Base-by-base conservation (phyloP, 2,113 vertebrate genomes). In the Podilymbus podiceps region DNA sequence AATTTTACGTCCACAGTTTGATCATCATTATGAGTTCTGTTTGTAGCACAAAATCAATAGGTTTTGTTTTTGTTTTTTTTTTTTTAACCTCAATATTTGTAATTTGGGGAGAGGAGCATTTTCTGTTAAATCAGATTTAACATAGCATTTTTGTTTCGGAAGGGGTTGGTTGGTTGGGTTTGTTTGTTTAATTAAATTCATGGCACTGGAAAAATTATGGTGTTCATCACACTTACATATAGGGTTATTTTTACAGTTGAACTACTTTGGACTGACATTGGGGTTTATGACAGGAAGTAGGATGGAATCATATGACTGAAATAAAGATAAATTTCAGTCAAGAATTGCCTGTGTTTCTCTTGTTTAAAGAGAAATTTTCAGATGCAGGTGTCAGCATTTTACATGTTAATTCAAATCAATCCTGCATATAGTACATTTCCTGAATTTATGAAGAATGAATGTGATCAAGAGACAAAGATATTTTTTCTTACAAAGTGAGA, bases 41-140 rank as follows among this genome's bases (percentile, higher is more conserved):
- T 52, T 59, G 7, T 56, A 56, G 7, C n/a, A 77, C 11, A 56
- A 59, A 59, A 72, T 23, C 5, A 60, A 14, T 31, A 12, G 20
- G 1, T 1, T 5, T 38, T 38, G 1, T 1, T 5, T 38, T 38
- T 38, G 8, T 38, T 38, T 38, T 38, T 55, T 42, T 19, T 21
- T 64, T 82, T 74, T 40, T 12, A 59, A 1, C 12, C 22, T 77
- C 31, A 56, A 19, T 31, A 68, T 60, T 19, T 46, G 11, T 62
- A 76, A 28, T 35, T 82, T 68, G 5, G 9, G 9, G 18, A 58
- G 24, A 3, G 16, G 5, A 5, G 0, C 4, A 55, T 59, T 28
- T n/a, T 75, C 6, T 66, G 56, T 12, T 46, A 40, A 30, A 62
- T 40, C 10, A 40, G 5, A 5, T 58, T 84, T 62, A 74, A 46